phyloP scores from a whole-genome alignment of 2,113 vertebrate species.

The Aleadryas rufinucha region DNA sequence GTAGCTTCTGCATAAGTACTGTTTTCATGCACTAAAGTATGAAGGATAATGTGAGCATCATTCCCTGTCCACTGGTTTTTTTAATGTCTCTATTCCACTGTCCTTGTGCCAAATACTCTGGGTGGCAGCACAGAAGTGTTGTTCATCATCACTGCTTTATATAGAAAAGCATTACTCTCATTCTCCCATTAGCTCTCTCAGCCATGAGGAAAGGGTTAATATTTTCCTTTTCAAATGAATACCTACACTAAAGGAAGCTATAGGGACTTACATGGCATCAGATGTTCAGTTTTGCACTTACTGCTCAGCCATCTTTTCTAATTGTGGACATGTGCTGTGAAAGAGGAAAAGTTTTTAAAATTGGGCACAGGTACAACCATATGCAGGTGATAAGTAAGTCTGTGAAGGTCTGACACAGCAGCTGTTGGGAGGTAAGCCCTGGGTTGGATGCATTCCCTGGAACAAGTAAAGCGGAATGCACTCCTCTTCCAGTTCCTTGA shows the following conservation, averaged over 20 bases:
- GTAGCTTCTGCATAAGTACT: not conserved
- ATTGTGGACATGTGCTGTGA: not conserved
- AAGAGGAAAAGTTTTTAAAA: not conserved
- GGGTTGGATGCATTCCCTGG: not conserved
- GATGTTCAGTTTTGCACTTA: not conserved
- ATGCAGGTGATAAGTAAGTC: not conserved
- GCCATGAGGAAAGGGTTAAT: not conserved
- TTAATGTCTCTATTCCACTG: not conserved
- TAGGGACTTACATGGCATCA: not conserved
- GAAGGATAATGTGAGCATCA: not conserved
- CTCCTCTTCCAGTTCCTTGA: not conserved
- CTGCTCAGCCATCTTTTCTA: not conserved
- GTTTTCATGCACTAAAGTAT: not conserved
- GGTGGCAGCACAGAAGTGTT: not conserved
- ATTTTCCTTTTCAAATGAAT: not conserved
- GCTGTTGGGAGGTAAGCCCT: not conserved
- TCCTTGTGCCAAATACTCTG: not conserved
- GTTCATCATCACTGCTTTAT: not conserved
- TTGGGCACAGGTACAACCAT: rapidly evolving
- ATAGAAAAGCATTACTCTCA: not conserved
- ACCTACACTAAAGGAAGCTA: not conserved
- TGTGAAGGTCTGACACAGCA: not conserved
- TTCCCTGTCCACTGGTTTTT: not conserved
- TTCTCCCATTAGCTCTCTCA: not conserved
- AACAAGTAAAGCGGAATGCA: not conserved